Evolutionary conservation across 2,797 vertebrate species (phyloP), one percentile per base, ranked within the genome.

Genomic region (Clamator glandarius): DNA sequence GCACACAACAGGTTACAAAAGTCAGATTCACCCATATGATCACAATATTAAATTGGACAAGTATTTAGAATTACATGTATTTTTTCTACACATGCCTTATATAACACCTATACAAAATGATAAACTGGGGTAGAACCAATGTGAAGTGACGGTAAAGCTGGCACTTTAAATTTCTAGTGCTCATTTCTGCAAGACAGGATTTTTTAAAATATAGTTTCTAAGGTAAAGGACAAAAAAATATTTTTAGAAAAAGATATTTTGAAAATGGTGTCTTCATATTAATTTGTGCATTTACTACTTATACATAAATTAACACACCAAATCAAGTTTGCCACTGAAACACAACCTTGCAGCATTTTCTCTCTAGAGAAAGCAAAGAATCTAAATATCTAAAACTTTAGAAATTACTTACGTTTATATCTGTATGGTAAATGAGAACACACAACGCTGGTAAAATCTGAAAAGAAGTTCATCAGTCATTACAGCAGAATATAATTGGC

Each of bases 401-500:
- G 41, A 84, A 87, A 68, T 85, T 98, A 99, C 99, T 99, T 98
- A 99, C 99, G 48, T 99, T 99, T 97, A 99, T 99, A 96, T 99
- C 99, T 48, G 98, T 99, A 97, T 99, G 99, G 97, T 99, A 99
- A 98, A 99, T 99, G 96, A 99, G 98, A 97, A 99, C 98, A 98
- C 99, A 99, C 59, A 99, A 98, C 83, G 99, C 99, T 79, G 99
- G 99, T 94, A 99, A 98, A 97, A 99, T 99, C 99, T 99, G 98
- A 91, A 96, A 95, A 96, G 91, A 97, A 91, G 96, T 93, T 85
- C 13, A 95, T 90, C 55, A 94, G 63, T 96, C 95, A 97, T 80
- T 96, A 90, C 4, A 86, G 54, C 0, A 85, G 91, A 92, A 89
- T 14, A 91, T 83, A 84, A 89, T 9, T 26, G 18, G 21, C 28